Conservation (phyloP, 2,888 invertebrate species). For the Euclidia mi region DNA sequence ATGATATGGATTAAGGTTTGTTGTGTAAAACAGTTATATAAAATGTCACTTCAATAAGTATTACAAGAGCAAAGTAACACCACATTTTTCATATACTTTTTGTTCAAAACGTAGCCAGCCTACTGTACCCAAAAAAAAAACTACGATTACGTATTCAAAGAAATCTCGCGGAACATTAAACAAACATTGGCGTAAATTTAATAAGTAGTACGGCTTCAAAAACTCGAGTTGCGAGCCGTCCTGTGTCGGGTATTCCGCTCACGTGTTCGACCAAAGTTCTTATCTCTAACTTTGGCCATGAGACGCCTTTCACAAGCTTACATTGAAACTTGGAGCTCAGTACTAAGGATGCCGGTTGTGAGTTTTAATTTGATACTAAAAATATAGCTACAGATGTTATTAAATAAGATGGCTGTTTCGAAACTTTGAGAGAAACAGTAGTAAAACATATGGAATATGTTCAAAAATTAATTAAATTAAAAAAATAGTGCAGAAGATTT, state of each 20-base stretch:
- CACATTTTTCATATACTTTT: too few species aligned
- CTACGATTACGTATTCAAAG: not conserved
- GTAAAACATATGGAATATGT: too few species aligned
- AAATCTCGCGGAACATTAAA: constrained; percentile 7
- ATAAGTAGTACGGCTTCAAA: constrained; percentile 36
- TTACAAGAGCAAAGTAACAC: too few species aligned
- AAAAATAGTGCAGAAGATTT: too few species aligned
- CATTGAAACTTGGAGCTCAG: constrained; percentile 38
- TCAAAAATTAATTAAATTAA: too few species aligned
- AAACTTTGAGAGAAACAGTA: too few species aligned
- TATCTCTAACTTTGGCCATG: constrained; percentile 48
- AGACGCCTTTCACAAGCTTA: constrained; percentile 38
- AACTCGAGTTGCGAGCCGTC: constrained; percentile 14
- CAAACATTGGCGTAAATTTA: constrained; percentile 29
- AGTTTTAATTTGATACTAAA: constrained; percentile 12
- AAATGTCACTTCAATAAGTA: too few species aligned
- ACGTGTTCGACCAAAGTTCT: constrained; percentile 47
- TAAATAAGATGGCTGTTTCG: too few species aligned
- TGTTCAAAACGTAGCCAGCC: too few species aligned
- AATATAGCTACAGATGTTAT: not conserved
- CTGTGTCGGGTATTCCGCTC: constrained; percentile 35
- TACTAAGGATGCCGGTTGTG: constrained; percentile 15
- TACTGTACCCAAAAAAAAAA: too few species aligned
- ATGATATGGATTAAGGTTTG: too few species aligned
- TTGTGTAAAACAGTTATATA: too few species aligned